Conservation (phyloP, 1,140 invertebrate species). For the Bombus picipes region DNA sequence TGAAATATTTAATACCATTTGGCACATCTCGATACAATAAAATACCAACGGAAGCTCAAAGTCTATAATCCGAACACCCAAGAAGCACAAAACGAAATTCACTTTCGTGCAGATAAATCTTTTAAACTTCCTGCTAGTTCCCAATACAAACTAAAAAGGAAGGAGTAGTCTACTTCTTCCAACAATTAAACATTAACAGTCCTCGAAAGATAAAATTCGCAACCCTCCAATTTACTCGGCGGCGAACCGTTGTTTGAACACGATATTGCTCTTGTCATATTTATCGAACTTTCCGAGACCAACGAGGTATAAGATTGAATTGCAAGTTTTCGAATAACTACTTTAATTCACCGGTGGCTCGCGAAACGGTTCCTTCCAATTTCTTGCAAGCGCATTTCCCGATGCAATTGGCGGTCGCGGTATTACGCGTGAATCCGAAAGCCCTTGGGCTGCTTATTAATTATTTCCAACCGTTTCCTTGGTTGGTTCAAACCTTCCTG, state of each 20-base stretch:
- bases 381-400: conserved; percentile 30
- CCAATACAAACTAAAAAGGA: neutral
- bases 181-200: neutral
- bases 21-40: neutral
- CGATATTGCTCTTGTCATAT: conserved; percentile 23
- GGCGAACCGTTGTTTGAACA: conserved; percentile 10
- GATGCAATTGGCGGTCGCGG: conserved; percentile 28
- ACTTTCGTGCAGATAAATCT: neutral
- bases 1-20: no score
- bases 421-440: conserved; percentile 19
- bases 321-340: conserved; percentile 28
- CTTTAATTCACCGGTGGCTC: conserved; percentile 22
- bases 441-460: conserved; percentile 54
- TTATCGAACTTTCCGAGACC: conserved; percentile 9
- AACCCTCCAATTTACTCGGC: no score
- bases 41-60: neutral
- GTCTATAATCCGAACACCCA: neutral
- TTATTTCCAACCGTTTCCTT: conserved; percentile 42
- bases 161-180: neutral
- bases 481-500: conserved; percentile 30
- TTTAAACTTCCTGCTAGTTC: neutral
- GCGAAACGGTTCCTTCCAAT: conserved; percentile 22
- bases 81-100: neutral
- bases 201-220: conserved; percentile 3
- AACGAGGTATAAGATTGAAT: conserved; percentile 26